These are phyloP conservation scores for Parasteatoda tepidariorum DNA, from an alignment of 1,140 invertebrate species.

Conservation along the genomic window DNA sequence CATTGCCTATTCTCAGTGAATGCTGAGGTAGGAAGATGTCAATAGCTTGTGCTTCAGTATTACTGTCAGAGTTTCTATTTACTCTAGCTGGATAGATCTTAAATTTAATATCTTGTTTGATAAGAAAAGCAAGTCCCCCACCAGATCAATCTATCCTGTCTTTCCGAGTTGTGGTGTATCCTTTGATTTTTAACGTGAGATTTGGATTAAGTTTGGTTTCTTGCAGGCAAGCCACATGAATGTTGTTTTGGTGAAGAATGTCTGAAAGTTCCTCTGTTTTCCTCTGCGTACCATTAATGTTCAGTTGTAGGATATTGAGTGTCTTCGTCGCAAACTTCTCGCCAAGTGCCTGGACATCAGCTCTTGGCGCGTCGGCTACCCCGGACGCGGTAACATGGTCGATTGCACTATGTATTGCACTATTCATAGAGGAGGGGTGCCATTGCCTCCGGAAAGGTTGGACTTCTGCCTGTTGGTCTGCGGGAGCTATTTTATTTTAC, in stretches of 20 bases:
- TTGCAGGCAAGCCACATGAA: not conserved
- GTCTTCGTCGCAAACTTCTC: conserved; percentile 25
- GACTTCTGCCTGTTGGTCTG: not conserved
- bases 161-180: not conserved
- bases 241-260: not conserved
- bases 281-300: conserved; percentile 20
- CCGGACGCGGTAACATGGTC: conserved; percentile 15
- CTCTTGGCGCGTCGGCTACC: conserved; percentile 12
- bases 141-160: not conserved
- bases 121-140: not conserved
- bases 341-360: conserved; percentile 3
- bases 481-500: conserved; percentile 8
- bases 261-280: not conserved
- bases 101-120: not conserved
- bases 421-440: conserved; percentile 3
- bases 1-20: not conserved
- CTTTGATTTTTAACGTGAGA: not conserved
- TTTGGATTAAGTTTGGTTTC: not conserved
- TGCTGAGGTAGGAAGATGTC: not conserved
- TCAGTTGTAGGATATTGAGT: conserved; percentile 19
- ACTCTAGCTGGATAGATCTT: not conserved
- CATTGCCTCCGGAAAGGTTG: conserved; percentile 14
- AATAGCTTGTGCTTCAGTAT: conserved; percentile 17
- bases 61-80: not conserved
- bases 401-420: not conserved